Evolutionary conservation across 2,797 vertebrate species (phyloP), one percentile per base, ranked within the genome.

Genomic region (Galago senegalensis): DNA sequence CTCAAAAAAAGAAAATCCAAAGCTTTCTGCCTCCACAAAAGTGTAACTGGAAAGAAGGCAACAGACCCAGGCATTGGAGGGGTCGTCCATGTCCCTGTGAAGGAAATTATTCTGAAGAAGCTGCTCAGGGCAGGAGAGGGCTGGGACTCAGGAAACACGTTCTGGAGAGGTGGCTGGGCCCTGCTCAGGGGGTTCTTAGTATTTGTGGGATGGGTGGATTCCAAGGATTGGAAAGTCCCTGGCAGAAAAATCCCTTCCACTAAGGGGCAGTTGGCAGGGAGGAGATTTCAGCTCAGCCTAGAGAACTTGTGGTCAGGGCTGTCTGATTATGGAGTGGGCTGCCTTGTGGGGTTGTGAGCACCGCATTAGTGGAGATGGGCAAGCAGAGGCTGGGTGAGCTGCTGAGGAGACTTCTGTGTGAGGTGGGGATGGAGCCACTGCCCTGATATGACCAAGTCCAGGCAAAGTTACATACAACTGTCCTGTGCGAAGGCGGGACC

Each of bases 141-240:
- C 21, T 13, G 76, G 3, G 34, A 20, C n/a, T 93, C 34, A 0
- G 43, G 73, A 75, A 37, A 93, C 40, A 21, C 67, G 84, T 87
- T 17, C 70, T 34, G 37, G 56, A 79, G 90, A 61, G 58, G 46
- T 43, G 73, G 46, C 77, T 34, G 3, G 65, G 61, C 46, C 29
- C 76, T 63, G 56, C 53, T 95, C 49, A 37, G 43, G 37, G 76
- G 37, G 60, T 72, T 94, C 72, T 87, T 91, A n/a, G 63, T 2
- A 0, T 85, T 94, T 65, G 85, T 93, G 73, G 81, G 65, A 14
- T 85, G 84, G 70, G 67, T 91, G 75, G 23, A 85, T 94, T 94
- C 84, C 67, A 87, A 81, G 25, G 58, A 29, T 12, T 2, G 90
- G 95, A 97, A 97, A 97, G 96, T 94, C 93, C 96, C 96, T 97